Conservation (phyloP, 2,113 vertebrate genomes). For the Ovis canadensis region DNA sequence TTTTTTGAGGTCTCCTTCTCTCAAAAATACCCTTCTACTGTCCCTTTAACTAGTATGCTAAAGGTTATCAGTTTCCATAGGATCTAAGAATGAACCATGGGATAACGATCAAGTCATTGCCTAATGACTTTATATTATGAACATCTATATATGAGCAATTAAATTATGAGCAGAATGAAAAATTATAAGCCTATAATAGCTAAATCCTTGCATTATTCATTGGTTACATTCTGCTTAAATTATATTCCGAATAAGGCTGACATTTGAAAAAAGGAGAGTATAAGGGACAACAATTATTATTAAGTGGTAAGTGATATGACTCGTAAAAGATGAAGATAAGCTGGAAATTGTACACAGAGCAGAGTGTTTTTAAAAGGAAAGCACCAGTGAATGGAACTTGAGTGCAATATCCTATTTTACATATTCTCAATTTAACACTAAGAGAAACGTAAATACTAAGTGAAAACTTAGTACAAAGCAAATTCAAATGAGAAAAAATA, state of each 20-base stretch:
- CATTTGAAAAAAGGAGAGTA: not conserved
- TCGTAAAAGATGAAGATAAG: not conserved
- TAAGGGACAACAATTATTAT: not conserved
- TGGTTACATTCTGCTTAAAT: constrained; percentile 6
- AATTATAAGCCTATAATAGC: not conserved
- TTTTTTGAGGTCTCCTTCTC: not conserved
- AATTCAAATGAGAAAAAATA: not conserved
- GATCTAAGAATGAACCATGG: not conserved
- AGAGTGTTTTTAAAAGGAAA: not conserved
- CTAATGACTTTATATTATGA: not conserved
- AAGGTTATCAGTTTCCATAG: not conserved
- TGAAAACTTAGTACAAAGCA: not conserved
- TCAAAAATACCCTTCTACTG: not conserved
- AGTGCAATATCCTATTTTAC: not conserved
- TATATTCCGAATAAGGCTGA: not conserved
- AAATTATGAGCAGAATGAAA: not conserved
- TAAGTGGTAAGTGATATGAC: not conserved
- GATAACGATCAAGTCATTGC: not conserved
- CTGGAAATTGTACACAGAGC: not conserved
- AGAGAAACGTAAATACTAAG: constrained; percentile 2
- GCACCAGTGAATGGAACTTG: not conserved
- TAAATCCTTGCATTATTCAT: not conserved
- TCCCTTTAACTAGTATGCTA: not conserved
- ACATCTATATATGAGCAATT: not conserved
- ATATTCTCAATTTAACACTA: not conserved